Evolutionary conservation across 2,888 invertebrate genomes (phyloP).

Genomic region (Lasioglossum zephyrum): DNA sequence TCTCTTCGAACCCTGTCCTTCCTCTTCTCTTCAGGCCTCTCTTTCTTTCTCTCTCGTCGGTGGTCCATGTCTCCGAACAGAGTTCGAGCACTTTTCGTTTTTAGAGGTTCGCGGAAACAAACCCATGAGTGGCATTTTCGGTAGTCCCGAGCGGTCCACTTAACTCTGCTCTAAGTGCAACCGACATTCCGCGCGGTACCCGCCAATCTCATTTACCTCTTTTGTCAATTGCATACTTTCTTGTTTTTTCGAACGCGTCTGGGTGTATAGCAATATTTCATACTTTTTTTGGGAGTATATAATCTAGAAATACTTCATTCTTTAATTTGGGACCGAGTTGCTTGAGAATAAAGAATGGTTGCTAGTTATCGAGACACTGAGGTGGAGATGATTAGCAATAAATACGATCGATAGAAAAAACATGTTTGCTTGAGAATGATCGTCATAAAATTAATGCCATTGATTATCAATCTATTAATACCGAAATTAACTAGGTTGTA

Average conservation of each 20-base stretch:
- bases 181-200: background rate
- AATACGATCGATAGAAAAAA: too few relatives aligned
- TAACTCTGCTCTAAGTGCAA: background rate
- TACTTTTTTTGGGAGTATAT: too few relatives aligned
- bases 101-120: conserved; percentile 28
- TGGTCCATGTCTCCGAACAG: background rate
- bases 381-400: too few relatives aligned
- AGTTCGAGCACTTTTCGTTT: conserved; percentile 7
- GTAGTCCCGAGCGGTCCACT: conserved; percentile 15
- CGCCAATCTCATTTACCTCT: background rate
- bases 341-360: too few relatives aligned
- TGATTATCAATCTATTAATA: too few relatives aligned
- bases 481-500: too few relatives aligned
- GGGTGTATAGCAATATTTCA: background rate
- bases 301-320: background rate
- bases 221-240: background rate
- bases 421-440: too few relatives aligned
- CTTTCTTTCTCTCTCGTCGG: background rate
- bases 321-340: too few relatives aligned
- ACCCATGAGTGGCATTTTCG: conserved; percentile 27
- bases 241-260: background rate
- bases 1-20: background rate
- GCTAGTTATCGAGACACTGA: too few relatives aligned
- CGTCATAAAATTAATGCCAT: too few relatives aligned
- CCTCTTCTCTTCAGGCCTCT: background rate